Conservation (phyloP, 2,113 vertebrate genomes). For the Mustela nigripes region DNA sequence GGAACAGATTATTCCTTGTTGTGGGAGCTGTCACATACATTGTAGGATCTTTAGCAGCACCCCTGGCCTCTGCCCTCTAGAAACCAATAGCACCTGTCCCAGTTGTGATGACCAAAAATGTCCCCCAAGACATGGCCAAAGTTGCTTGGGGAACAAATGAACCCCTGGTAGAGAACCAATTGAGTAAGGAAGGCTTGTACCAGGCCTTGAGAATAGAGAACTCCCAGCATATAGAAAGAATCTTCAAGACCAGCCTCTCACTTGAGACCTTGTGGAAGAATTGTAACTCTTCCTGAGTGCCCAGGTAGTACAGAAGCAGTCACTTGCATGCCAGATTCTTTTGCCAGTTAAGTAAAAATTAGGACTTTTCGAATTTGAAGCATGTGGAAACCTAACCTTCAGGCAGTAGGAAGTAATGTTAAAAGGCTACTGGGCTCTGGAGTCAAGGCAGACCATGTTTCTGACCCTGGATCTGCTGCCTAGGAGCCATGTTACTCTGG, state of each 20-base stretch:
- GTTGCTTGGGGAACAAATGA: not conserved
- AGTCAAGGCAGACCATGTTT: not conserved
- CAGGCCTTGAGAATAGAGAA: not conserved
- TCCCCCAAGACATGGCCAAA: not conserved
- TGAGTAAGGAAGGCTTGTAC: not conserved
- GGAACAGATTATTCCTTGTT: not conserved
- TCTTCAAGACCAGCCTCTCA: conserved; percentile 8
- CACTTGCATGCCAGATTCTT: not conserved
- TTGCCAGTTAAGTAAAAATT: conserved; percentile 49
- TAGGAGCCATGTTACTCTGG: not conserved
- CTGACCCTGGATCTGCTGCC: not conserved
- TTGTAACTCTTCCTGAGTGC: not conserved
- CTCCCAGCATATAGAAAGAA: conserved; percentile 12
- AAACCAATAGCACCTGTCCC: not conserved
- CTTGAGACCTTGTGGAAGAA: not conserved
- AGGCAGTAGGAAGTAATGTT: not conserved
- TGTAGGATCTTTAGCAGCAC: not conserved
- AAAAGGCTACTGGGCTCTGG: not conserved
- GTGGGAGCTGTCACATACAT: not conserved
- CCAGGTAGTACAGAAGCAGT: not conserved
- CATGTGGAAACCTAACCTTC: not conserved
- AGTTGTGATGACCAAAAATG: conserved; percentile 25
- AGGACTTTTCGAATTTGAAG: conserved; percentile 21
- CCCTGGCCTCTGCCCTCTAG: not conserved
- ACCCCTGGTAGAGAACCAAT: not conserved